Conservation (phyloP, 2,797 vertebrate species). For the Vultur gryphus region DNA sequence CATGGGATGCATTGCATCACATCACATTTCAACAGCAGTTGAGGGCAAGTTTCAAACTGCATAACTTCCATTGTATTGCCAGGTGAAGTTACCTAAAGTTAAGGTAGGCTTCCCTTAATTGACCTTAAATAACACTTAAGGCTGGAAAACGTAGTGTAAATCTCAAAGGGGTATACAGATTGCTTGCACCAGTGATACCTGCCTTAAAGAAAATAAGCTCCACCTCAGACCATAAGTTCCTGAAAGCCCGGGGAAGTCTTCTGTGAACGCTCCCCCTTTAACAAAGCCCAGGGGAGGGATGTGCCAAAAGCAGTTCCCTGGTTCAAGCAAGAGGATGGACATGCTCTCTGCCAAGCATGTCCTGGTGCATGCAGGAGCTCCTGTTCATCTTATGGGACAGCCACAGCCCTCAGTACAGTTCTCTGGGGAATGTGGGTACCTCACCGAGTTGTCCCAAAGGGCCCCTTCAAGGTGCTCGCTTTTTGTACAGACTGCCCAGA, state of each 20-base stretch:
- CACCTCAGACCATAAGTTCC: background rate
- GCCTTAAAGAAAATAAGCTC: background rate
- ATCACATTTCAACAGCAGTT: background rate
- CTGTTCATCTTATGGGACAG: background rate
- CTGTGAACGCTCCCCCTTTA: background rate
- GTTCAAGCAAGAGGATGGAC: background rate
- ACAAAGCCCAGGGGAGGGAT: background rate
- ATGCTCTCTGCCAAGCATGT: background rate
- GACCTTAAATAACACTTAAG: background rate
- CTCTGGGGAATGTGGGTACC: background rate
- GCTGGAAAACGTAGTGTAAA: background rate
- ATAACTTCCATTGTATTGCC: background rate
- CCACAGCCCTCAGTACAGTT: background rate
- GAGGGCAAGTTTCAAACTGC: background rate
- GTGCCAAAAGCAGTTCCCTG: background rate
- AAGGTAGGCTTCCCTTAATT: background rate
- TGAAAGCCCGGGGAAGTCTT: background rate
- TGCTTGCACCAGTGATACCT: background rate
- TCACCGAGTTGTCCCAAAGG: background rate
- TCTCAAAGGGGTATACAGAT: background rate
- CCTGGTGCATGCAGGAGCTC: rapidly evolving
- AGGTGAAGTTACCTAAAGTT: background rate
- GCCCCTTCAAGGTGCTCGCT: background rate
- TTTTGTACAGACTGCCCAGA: background rate
- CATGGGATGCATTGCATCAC: background rate